Evolutionary conservation across 2,888 invertebrate genomes (phyloP).

Genomic region (Pinctada fucata): DNA sequence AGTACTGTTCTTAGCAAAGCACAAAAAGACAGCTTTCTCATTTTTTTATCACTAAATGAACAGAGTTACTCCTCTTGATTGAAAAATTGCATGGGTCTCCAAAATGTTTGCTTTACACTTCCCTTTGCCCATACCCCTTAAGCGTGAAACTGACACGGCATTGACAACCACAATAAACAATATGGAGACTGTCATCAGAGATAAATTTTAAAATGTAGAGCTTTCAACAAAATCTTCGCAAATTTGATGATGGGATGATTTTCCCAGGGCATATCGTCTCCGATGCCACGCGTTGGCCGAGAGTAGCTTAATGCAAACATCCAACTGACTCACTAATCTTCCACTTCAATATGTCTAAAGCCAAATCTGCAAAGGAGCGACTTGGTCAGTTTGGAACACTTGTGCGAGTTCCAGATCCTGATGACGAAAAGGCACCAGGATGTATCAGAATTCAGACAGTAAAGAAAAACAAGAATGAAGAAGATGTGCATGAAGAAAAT

Average conservation of each 20-base stretch:
- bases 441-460: slow-evolving; percentile 39
- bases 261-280: no score
- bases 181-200: slow-evolving; percentile 20
- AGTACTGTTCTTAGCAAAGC: slow-evolving; percentile 65
- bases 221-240: no score
- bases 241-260: no score
- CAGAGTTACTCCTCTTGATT: slow-evolving; percentile 4
- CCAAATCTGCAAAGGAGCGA: slow-evolving; percentile 18
- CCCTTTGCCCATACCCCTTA: not conserved
- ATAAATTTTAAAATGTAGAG: slow-evolving; percentile 1
- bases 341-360: not conserved
- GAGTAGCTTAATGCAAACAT: no score
- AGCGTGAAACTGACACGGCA: slow-evolving; percentile 4
- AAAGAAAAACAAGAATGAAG: slow-evolving; percentile 52
- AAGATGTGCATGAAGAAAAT: slow-evolving; percentile 69
- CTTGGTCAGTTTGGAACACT: slow-evolving; percentile 41
- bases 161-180: slow-evolving; percentile 44
- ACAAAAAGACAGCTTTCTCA: slow-evolving; percentile 31
- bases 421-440: slow-evolving; percentile 29
- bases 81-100: no score
- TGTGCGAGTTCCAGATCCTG: slow-evolving; percentile 40
- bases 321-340: no score
- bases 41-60: slow-evolving; percentile 22
- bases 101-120: no score
- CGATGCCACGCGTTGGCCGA: no score